Conservation (phyloP, 2,113 vertebrate genomes). For the Forbesichthys papilliferus region DNA sequence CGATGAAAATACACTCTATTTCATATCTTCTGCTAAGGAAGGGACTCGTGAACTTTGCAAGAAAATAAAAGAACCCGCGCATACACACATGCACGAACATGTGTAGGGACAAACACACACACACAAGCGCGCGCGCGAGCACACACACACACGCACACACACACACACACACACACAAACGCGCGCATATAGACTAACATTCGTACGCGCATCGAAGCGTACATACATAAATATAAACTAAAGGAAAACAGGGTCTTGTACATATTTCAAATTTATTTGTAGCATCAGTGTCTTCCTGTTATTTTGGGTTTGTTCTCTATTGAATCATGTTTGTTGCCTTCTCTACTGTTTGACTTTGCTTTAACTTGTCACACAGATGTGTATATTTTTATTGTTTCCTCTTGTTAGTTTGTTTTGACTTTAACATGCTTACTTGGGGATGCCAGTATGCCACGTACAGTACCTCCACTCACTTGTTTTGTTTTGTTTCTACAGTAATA, state of each 20-base stretch:
- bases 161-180: conserved; percentile 20
- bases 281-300: conserved; percentile 96
- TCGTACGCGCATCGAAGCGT: conserved; percentile 26
- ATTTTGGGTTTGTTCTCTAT: conserved; percentile 78
- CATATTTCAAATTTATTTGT: conserved; percentile 97
- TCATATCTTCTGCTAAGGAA: conserved; percentile 34
- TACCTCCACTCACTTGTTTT: conserved; percentile 78
- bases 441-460: conserved; percentile 65
- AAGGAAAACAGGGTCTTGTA: conserved; percentile 99
- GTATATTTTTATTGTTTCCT: conserved; percentile 83
- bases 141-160: background rate
- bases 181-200: conserved; percentile 9
- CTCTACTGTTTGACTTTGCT: conserved; percentile 87
- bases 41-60: conserved; percentile 47
- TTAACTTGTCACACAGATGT: conserved; percentile 87
- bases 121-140: background rate
- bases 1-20: conserved; percentile 33
- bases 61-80: conserved; percentile 44
- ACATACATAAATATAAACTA: conserved; percentile 68
- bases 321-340: conserved; percentile 82
- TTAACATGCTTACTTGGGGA: conserved; percentile 77
- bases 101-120: conserved; percentile 15
- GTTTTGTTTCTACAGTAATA: conserved; percentile 80
- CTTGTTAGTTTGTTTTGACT: conserved; percentile 32
- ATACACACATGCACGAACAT: conserved; percentile 48